Conservation (phyloP, 2,113 vertebrate species). For the Crotalus horridus region DNA sequence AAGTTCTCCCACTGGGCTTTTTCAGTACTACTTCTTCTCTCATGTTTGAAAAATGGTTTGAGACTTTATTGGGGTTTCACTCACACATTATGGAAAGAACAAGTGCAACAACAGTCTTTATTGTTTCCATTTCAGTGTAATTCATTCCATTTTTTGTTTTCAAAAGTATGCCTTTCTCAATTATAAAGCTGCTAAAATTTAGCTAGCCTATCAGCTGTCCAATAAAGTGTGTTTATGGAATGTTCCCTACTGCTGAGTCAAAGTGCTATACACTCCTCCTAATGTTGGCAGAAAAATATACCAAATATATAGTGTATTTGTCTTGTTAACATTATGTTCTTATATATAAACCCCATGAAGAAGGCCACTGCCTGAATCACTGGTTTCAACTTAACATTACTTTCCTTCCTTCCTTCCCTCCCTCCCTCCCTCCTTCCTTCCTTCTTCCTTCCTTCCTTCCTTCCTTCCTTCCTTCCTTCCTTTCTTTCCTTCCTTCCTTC, state of each 20-base stretch:
- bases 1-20: not conserved
- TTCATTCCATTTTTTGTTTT: not conserved
- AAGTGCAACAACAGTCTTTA: not conserved
- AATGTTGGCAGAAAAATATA: not conserved
- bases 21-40: not conserved
- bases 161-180: not conserved
- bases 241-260: not conserved
- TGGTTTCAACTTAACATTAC: too few species aligned
- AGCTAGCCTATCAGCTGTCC: not conserved
- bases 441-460: too few species aligned
- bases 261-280: not conserved
- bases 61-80: not conserved
- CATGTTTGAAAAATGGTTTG: not conserved
- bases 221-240: not conserved
- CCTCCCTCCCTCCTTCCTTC: too few species aligned
- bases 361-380: too few species aligned
- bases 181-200: not conserved
- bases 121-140: not conserved
- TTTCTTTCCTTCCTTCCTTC: too few species aligned
- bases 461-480: too few species aligned
- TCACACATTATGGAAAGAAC: not conserved
- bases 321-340: too few species aligned
- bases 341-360: too few species aligned
- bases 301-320: not conserved
- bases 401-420: too few species aligned